Evolutionary conservation across 1,140 invertebrate species (phyloP).

Genomic region (Ctenoplectra terminalis): DNA sequence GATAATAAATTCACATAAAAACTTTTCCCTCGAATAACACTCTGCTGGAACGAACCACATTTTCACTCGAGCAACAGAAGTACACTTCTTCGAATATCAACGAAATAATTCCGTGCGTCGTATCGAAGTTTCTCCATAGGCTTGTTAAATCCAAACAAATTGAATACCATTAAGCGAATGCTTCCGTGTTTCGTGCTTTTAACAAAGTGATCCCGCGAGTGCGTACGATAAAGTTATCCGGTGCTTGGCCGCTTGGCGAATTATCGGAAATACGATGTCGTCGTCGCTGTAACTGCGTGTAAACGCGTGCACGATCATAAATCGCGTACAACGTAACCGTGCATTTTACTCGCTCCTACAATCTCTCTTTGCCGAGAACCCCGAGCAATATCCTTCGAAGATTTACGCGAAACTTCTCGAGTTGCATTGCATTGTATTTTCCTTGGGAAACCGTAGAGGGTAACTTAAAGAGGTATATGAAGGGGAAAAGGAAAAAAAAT

Average conservation of each 20-base stretch:
- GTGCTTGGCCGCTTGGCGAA: background rate
- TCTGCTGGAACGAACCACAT: background rate
- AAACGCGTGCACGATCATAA: slow-evolving; percentile 19
- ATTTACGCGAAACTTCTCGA: slow-evolving; percentile 11
- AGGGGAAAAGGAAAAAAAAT: too few species aligned
- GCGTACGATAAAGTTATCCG: slow-evolving; percentile 20
- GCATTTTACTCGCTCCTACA: slow-evolving; percentile 14
- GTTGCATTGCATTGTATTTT: background rate
- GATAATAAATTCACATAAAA: background rate
- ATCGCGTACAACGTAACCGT: background rate
- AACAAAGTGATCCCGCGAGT: background rate
- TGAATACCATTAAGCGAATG: background rate
- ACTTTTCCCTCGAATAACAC: background rate
- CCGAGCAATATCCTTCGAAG: background rate
- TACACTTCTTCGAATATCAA: background rate
- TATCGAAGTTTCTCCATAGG: background rate
- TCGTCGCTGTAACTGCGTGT: background rate
- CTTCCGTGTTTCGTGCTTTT: background rate
- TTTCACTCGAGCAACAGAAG: background rate
- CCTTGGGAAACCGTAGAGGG: background rate
- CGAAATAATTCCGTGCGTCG: background rate
- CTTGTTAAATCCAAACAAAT: background rate
- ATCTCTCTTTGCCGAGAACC: too few species aligned
- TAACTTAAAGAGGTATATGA: background rate
- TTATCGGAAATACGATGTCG: slow-evolving; percentile 18